Percentiles rank a stretch among this genome's conserved stretches.
Conservation (phyloP, 2,797 vertebrate genomes). For the Podarcis lilfordi region DNA sequence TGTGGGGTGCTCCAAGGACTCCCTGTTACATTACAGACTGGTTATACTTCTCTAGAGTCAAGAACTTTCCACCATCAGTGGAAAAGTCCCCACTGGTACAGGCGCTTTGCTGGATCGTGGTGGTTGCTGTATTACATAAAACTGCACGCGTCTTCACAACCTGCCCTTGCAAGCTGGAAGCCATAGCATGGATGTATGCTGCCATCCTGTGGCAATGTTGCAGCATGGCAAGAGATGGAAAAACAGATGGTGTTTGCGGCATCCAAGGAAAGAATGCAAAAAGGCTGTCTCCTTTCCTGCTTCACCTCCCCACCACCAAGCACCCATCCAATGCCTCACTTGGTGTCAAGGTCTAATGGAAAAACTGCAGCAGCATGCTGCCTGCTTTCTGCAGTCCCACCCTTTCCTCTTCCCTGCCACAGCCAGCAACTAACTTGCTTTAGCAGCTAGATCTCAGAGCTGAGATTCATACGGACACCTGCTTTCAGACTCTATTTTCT, state of each 20-base stretch:
- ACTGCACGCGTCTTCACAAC: not conserved
- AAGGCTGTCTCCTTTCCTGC: not conserved
- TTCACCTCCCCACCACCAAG: too few species aligned
- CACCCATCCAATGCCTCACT: not conserved
- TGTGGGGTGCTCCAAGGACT: too few species aligned
- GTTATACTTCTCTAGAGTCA: not conserved
- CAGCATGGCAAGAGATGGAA: not conserved
- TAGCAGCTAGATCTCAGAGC: not conserved
- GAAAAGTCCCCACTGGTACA: not conserved
- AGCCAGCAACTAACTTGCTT: not conserved
- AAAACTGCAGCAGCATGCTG: not conserved
- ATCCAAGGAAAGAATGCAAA: not conserved
- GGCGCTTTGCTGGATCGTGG: not conserved
- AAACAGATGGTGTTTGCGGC: not conserved
- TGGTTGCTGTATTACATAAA: not conserved
- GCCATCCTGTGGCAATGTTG: constrained; percentile 48
- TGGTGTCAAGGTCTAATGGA: not conserved
- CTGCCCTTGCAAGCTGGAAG: not conserved
- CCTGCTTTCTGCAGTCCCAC: not conserved
- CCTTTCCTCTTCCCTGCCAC: not conserved
- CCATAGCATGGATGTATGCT: constrained; percentile 22
- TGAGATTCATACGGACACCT: not conserved
- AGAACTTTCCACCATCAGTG: not conserved
- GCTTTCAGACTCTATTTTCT: not conserved
- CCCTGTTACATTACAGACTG: not conserved